Percentiles rank a stretch among this genome's conserved stretches.
phyloP scores from a whole-genome alignment of 2,797 vertebrate genomes.

The Hirundo rustica region DNA sequence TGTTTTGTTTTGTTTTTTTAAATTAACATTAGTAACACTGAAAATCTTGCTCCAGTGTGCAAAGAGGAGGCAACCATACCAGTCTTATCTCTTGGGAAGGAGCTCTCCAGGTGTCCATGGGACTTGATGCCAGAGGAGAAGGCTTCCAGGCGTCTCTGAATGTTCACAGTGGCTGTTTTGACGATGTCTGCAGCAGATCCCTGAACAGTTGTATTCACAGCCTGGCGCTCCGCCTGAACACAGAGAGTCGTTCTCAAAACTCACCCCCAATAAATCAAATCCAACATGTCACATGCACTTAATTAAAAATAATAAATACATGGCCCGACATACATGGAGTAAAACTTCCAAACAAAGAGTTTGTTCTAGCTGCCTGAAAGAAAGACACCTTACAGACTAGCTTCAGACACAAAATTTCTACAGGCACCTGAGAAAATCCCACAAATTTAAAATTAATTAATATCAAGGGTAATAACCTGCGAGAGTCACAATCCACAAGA shows the following conservation, averaged over 20 bases:
- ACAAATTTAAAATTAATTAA: background rate
- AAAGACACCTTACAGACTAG: background rate
- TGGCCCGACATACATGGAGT: background rate
- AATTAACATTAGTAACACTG: background rate
- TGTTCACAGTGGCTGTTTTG: slow-evolving; percentile 94
- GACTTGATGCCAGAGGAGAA: slow-evolving; percentile 80
- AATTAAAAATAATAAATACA: background rate
- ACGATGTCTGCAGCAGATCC: slow-evolving; percentile 97
- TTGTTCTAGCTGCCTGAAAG: background rate
- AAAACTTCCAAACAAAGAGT: background rate
- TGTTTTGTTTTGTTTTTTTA: background rate
- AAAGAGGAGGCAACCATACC: slow-evolving; percentile 42
- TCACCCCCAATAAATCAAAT: background rate
- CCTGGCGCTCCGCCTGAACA: slow-evolving; percentile 91
- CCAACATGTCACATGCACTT: background rate
- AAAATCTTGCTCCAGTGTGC: background rate
- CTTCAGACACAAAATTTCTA: background rate
- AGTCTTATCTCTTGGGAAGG: slow-evolving; percentile 12
- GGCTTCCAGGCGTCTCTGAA: slow-evolving; percentile 84
- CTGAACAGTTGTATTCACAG: slow-evolving; percentile 95
- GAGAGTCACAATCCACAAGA: background rate
- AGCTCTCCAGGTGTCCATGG: slow-evolving; percentile 79
- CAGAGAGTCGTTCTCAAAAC: background rate
- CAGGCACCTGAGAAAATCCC: background rate
- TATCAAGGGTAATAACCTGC: background rate